Evolutionary conservation across 2,797 vertebrate genomes (phyloP).

Genomic region (Poeciliopsis infans): DNA sequence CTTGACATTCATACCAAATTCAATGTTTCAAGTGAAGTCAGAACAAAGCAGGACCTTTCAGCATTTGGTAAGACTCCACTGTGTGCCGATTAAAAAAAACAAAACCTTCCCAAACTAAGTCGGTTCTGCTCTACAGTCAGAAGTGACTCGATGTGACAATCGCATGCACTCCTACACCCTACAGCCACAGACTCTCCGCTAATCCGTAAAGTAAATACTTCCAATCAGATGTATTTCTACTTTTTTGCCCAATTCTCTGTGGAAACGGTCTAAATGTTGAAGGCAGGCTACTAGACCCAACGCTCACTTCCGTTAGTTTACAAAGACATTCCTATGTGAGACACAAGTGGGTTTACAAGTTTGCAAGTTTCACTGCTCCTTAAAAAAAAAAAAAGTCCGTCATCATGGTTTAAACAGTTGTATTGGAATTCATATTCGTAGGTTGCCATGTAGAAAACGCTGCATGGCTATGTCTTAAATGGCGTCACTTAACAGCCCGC

Average conservation of each 20-base stretch:
- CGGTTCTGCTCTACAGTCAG: background rate
- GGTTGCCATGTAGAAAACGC: background rate
- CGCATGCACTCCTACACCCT: background rate
- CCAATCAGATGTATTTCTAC: background rate
- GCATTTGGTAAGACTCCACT: conserved; percentile 7
- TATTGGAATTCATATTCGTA: background rate
- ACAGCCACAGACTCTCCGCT: background rate
- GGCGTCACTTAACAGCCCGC: conserved; percentile 1
- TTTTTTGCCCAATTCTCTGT: background rate
- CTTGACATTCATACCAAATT: background rate
- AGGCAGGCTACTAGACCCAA: conserved; percentile 1
- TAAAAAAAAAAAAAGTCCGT: conserved; percentile 1
- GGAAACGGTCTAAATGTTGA: conserved; percentile 12
- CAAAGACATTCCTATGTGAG: conserved; percentile 15
- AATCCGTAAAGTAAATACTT: conserved; percentile 3
- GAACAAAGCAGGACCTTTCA: conserved; percentile 13
- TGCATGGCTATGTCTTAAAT: background rate
- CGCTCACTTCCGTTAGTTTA: background rate
- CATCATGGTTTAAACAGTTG: conserved; percentile 4
- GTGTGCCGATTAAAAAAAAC: background rate
- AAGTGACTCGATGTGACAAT: background rate
- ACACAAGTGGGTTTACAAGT: conserved; percentile 14
- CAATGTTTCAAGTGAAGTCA: background rate
- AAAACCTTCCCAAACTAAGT: background rate
- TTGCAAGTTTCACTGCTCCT: conserved; percentile 7